phyloP scores from a whole-genome alignment of 2,888 invertebrate genomes.

The Drosophila kanekoi region DNA sequence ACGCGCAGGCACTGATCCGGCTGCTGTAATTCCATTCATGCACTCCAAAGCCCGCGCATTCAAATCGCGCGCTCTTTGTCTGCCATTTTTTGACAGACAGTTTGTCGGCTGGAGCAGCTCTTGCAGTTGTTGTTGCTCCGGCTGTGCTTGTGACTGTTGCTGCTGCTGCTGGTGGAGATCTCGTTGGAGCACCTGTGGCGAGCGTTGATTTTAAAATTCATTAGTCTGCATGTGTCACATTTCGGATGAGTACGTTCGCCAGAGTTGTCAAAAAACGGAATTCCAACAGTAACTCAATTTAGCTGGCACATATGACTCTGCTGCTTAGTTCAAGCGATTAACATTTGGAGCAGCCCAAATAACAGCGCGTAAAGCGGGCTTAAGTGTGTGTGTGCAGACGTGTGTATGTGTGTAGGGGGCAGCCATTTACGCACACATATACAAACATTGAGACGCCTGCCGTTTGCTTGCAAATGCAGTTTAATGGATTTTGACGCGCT shows the following conservation, averaged over 20 bases:
- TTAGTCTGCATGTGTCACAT: slow-evolving; percentile 84
- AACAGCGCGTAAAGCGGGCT: slow-evolving; percentile 9
- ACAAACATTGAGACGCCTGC: slow-evolving; percentile 23
- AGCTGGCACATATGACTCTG: slow-evolving; percentile 69
- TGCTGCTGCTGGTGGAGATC: not conserved
- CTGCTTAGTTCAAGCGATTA: slow-evolving; percentile 15
- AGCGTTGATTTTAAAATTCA: slow-evolving; percentile 84
- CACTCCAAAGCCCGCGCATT: slow-evolving; percentile 73
- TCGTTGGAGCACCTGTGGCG: slow-evolving; percentile 72
- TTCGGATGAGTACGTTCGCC: slow-evolving; percentile 49
- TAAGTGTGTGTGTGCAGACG: slow-evolving; percentile 8
- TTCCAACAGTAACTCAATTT: slow-evolving; percentile 61
- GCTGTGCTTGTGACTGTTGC: not conserved
- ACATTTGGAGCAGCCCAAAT: slow-evolving; percentile 33
- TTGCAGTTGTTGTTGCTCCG: slow-evolving; percentile 1
- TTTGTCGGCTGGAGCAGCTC: slow-evolving; percentile 62
- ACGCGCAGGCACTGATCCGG: slow-evolving; percentile 26
- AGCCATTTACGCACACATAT: slow-evolving; percentile 40
- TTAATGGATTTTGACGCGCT: slow-evolving; percentile 69
- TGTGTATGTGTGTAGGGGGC: slow-evolving; percentile 12
- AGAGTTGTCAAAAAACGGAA: slow-evolving; percentile 61
- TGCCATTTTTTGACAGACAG: slow-evolving; percentile 75
- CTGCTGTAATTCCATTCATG: slow-evolving; percentile 79
- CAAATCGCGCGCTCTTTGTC: slow-evolving; percentile 63
- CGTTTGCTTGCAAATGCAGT: slow-evolving; percentile 57